These are phyloP conservation scores for Betta splendens DNA, from an alignment of 2,797 vertebrate genomes.

Conservation along the genomic window DNA sequence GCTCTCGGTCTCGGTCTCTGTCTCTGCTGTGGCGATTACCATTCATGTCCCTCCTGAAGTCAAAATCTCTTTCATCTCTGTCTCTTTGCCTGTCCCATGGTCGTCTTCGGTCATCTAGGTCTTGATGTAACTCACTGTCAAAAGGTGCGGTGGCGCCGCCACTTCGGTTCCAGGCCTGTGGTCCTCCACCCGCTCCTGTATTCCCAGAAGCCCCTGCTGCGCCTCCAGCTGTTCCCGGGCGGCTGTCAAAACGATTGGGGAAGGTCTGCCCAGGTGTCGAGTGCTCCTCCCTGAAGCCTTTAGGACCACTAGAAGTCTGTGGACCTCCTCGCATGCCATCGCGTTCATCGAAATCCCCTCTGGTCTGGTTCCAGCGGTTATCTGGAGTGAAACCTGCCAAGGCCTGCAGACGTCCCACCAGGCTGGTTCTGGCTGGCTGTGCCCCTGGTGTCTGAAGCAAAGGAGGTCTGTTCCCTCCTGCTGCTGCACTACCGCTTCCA, in stretches of 20 bases:
- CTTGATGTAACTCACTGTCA: slow-evolving; percentile 91
- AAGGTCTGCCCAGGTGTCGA: slow-evolving; percentile 86
- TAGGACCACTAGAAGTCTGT: slow-evolving; percentile 79
- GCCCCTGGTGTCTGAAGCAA: slow-evolving; percentile 76
- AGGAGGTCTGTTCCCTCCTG: slow-evolving; percentile 76
- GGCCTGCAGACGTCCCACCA: slow-evolving; percentile 83
- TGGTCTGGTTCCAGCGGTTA: slow-evolving; percentile 92
- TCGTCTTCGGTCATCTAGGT: slow-evolving; percentile 95
- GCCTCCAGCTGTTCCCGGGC: slow-evolving; percentile 71
- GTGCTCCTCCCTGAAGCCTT: slow-evolving; percentile 91
- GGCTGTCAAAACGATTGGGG: slow-evolving; percentile 88
- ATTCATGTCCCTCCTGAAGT: slow-evolving; percentile 94
- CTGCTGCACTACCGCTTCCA: slow-evolving; percentile 82
- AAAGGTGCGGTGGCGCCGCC: slow-evolving; percentile 66
- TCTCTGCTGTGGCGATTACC: slow-evolving; percentile 92
- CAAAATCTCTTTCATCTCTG: slow-evolving; percentile 95
- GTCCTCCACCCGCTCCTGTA: slow-evolving; percentile 41
- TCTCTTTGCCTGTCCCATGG: slow-evolving; percentile 98
- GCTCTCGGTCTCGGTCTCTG: slow-evolving; percentile 87
- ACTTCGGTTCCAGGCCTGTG: slow-evolving; percentile 69
- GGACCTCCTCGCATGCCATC: slow-evolving; percentile 79
- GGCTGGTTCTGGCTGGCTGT: slow-evolving; percentile 68
- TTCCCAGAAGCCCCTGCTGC: slow-evolving; percentile 36
- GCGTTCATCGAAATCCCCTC: slow-evolving; percentile 97
- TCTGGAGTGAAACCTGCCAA: slow-evolving; percentile 90